Conservation (phyloP, 2,888 invertebrate genomes). For the Vannuccia rotundouncinata region DNA sequence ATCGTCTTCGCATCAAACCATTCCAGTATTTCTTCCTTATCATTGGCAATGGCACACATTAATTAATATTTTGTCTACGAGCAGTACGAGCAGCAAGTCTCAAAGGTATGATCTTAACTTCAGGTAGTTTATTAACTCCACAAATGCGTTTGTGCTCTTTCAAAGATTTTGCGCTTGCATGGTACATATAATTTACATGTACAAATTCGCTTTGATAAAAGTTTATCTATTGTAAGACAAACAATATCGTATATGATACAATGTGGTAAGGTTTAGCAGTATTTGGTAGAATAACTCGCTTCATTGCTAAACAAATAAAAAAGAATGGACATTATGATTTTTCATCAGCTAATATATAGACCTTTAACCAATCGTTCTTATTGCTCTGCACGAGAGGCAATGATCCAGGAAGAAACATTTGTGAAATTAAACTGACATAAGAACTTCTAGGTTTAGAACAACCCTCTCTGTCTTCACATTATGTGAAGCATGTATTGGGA, state of each 20-base stretch:
- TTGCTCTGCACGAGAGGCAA: slow-evolving; percentile 7
- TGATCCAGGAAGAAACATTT: slow-evolving; percentile 4
- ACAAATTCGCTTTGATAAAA: slow-evolving; percentile 11
- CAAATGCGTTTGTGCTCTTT: slow-evolving; percentile 7
- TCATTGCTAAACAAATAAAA: slow-evolving; percentile 23
- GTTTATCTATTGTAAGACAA: slow-evolving; percentile 12
- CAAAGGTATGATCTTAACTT: background rate
- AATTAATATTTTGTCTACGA: no score
- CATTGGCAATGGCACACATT: slow-evolving; percentile 8
- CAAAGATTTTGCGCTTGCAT: slow-evolving; percentile 2
- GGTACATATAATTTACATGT: slow-evolving; percentile 8
- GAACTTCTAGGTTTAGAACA: no score
- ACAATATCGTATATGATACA: slow-evolving; percentile 17
- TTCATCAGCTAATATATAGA: background rate
- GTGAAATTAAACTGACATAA: slow-evolving; percentile 1
- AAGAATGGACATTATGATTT: background rate
- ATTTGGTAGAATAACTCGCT: background rate
- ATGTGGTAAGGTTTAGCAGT: background rate
- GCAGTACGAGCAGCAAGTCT: no score
- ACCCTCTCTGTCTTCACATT: no score
- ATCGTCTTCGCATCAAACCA: slow-evolving; percentile 33
- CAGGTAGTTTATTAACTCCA: background rate
- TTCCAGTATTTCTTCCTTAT: slow-evolving; percentile 1
- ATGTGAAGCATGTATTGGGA: no score
- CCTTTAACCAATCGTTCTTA: background rate